These are phyloP conservation scores for Xestia rhomboidea DNA, from an alignment of 2,888 invertebrate genomes.

Conservation along the genomic window DNA sequence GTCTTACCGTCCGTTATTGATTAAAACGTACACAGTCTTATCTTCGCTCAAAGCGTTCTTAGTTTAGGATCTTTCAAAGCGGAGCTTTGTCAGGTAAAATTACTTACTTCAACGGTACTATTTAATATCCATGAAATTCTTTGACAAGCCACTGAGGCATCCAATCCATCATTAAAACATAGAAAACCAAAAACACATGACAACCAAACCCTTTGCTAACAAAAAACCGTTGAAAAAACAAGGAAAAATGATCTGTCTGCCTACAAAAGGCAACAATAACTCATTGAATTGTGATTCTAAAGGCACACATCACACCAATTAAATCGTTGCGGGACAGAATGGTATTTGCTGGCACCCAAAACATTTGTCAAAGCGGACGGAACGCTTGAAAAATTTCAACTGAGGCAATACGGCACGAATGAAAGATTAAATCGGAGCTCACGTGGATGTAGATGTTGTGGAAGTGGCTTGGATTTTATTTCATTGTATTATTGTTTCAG, in stretches of 20 bases:
- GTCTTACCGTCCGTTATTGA: constrained; percentile 15
- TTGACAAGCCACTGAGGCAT: neutral
- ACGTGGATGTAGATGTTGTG: constrained; percentile 48
- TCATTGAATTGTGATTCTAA: constrained; percentile 66
- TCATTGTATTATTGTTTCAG: neutral
- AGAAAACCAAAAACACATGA: neutral
- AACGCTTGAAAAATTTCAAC: constrained; percentile 84
- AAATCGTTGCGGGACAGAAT: constrained; percentile 71
- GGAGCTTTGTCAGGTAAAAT: constrained; percentile 9
- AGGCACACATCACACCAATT: constrained; percentile 74
- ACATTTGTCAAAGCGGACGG: constrained; percentile 83
- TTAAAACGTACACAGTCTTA: constrained; percentile 24
- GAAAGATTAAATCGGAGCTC: constrained; percentile 83
- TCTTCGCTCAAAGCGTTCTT: constrained; percentile 11
- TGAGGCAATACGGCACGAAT: constrained; percentile 79
- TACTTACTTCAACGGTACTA: neutral
- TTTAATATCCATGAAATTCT: neutral
- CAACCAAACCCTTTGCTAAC: constrained; percentile 12
- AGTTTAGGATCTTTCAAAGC: constrained; percentile 8
- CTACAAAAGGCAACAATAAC: constrained; percentile 51
- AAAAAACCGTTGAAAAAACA: constrained; percentile 31
- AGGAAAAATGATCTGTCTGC: constrained; percentile 37
- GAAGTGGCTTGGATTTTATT: constrained; percentile 56
- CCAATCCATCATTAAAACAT: constrained; percentile 6
- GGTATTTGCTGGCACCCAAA: constrained; percentile 69